Base-by-base conservation (phyloP, 1,140 invertebrate genomes). In the Hyposmocoma kahamanoa region DNA sequence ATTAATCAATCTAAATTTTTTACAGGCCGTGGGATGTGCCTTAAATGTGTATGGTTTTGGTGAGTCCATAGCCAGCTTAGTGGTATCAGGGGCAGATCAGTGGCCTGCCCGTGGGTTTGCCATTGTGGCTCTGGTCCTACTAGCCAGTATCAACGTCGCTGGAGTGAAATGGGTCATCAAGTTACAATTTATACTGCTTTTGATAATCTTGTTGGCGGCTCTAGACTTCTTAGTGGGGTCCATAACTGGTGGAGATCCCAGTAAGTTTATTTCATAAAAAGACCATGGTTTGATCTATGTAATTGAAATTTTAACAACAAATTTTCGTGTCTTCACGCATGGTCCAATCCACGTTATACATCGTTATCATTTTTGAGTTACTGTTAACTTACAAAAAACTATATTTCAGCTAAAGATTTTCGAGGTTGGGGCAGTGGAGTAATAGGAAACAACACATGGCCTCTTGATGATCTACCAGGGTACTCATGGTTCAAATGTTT, bases 1-100 rank as follows among this genome's bases (percentile, higher is more conserved):
- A 26, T 6, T 26, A 26, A 26, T 6, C 11, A 11, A 21, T 70
- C 69, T 22, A 39, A n/a, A 17, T 60, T 59, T 44, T 67, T 84
- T 87, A 56, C 70, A 97, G 95, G 95, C 96, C 53, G 97, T 98
- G 0, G 96, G 96, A 55, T 98, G 96, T 88, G 96, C 96, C 8
- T 86, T 99, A 30, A 97, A 98, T 87, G 95, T 98, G 9, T 91
- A 95, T 78, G 97, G 97, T 66, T 98, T 99, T 88, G 97, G 97
- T 42, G 97, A 98, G 87, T 96, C 96, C 1, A 94, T 99, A 89
- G 94, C 95, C 13, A 92, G 91, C 42, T 82, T 98, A 10, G 89
- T 97, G 13, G 32, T 15, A 10, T 36, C 32, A 17, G 88, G 92
- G 22, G 90, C 90, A 53, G 90, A 90, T 47, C 87, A 87, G 44